A percentile compares a stretch with the other conserved stretches of the same genome.
Conservation (phyloP, 2,797 vertebrate genomes). For the Poecilia wingei region DNA sequence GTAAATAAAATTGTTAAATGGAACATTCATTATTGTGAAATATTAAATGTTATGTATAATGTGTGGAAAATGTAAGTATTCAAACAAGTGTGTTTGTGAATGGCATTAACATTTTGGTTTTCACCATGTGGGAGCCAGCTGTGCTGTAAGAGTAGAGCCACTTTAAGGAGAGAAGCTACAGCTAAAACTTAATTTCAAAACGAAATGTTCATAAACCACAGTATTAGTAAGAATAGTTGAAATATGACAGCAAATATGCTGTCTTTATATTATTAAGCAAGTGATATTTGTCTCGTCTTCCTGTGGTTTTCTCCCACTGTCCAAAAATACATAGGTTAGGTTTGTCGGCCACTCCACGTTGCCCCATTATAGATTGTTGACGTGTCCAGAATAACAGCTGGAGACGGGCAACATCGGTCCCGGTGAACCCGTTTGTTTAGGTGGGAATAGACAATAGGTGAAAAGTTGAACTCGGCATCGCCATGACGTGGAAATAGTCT, state of each 20-base stretch:
- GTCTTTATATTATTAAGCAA: neutral
- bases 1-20: neutral
- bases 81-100: neutral
- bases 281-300: neutral
- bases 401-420: neutral
- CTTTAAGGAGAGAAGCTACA: neutral
- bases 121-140: neutral
- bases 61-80: neutral
- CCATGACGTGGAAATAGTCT: neutral
- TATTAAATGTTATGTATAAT: neutral
- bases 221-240: neutral
- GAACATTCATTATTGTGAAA: neutral
- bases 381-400: neutral
- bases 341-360: neutral
- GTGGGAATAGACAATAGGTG: neutral
- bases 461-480: neutral
- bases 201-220: neutral
- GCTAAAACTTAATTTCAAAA: neutral
- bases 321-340: neutral
- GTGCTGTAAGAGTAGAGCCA: neutral
- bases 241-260: neutral
- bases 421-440: neutral
- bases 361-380: neutral
- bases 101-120: neutral
- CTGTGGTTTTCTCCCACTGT: neutral